These are phyloP conservation scores for Ptilonorhynchus violaceus DNA, from an alignment of 2,113 vertebrate species.

Conservation along the genomic window DNA sequence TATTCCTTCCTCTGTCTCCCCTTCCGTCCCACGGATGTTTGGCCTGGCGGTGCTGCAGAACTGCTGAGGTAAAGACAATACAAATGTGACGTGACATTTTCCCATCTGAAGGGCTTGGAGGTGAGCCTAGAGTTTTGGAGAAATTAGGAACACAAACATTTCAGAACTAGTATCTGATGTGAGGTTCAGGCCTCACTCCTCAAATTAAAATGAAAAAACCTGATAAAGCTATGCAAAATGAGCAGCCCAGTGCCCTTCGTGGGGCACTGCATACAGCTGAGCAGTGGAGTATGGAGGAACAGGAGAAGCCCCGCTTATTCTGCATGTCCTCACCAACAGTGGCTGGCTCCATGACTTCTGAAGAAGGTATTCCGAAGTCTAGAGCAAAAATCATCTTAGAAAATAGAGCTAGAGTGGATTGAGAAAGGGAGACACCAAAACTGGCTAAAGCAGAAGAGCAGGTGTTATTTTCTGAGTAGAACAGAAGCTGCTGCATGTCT, in stretches of 20 bases:
- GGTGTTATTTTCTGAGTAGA: not conserved
- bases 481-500: not conserved
- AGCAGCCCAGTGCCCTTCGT: rapidly evolving
- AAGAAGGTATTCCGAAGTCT: not conserved
- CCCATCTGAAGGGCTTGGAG: not conserved
- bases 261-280: rapidly evolving
- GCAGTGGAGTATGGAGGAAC: rapidly evolving
- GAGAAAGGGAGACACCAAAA: not conserved
- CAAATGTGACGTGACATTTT: not conserved
- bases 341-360: not conserved
- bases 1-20: not conserved
- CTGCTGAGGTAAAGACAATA: not conserved
- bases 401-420: not conserved
- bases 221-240: rapidly evolving
- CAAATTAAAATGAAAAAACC: not conserved
- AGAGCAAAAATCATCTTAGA: not conserved
- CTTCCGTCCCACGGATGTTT: not conserved
- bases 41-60: not conserved
- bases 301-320: not conserved
- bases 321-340: rapidly evolving
- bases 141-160: not conserved
- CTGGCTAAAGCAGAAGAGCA: not conserved
- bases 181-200: not conserved
- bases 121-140: not conserved
- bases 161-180: not conserved